These are phyloP conservation scores for Rhopilema esculentum DNA, from an alignment of 30 jellyfish, hydroid and myxozoan genomes.

Conservation along the genomic window DNA sequence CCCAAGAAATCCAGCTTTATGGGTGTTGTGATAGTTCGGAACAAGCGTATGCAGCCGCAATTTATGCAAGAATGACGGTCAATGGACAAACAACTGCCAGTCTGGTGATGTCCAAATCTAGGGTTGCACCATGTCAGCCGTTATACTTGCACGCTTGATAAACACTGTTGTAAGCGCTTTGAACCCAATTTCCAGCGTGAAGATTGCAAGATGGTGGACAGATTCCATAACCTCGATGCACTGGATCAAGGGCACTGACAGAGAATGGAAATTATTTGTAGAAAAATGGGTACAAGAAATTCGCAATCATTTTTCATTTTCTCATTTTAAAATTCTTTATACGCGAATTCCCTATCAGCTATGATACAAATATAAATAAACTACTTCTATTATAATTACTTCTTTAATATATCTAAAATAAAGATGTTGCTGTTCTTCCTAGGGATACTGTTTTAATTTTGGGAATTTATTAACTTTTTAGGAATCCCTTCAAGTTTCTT, in stretches of 20 bases:
- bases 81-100: neutral
- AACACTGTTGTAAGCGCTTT: constrained; percentile 6
- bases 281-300: constrained; percentile 48
- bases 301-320: neutral
- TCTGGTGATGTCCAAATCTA: constrained; percentile 43
- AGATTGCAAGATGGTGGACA: constrained; percentile 14
- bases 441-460: no score
- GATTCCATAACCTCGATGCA: constrained; percentile 26
- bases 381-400: no score
- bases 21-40: constrained; percentile 64
- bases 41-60: constrained; percentile 44
- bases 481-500: no score
- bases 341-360: no score
- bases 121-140: constrained; percentile 49
- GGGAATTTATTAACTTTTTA: no score
- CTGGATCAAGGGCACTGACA: constrained; percentile 48
- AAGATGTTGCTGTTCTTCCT: no score
- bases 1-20: constrained; percentile 12
- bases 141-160: constrained; percentile 31
- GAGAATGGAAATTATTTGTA: constrained; percentile 26
- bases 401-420: no score
- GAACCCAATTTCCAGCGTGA: neutral
- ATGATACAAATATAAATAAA: no score
- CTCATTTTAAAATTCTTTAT: no score
- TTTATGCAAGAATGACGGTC: constrained; percentile 1